Evolutionary conservation across 1,140 invertebrate genomes (phyloP), one percentile per base, ranked within the genome.

Genomic region (Solenopsis fugax): DNA sequence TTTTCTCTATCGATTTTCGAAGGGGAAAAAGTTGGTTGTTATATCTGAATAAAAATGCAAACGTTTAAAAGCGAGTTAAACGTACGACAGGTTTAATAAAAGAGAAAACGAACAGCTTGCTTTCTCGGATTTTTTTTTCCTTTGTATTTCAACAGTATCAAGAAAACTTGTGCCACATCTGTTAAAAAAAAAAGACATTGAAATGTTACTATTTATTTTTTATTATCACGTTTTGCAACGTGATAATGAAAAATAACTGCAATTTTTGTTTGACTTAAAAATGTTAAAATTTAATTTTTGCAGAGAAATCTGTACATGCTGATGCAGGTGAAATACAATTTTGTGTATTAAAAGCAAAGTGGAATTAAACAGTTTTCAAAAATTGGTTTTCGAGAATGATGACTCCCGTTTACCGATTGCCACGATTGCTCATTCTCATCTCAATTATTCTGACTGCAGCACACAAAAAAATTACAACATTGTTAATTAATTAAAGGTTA

Each of bases 1-100:
- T 84, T 84, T 73, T 48, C 80, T 18, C 13, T 12, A 75, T 84
- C 45, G 80, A 75, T 84, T 84, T 84, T 84, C 69, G 71, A 84
- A 73, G 80, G 60, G 45, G 54, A 21, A 84, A 50, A 84, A 64
- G 54, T 84, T 75, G 52, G 80, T 75, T 84, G 69, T 84, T 75
- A 62, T 50, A 60, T 45, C 41, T 84, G 69, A 84, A 84, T 84
- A 84, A 84, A 84, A 84, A 75, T 84, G 54, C 80, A 60, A 24
- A 84, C 80, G 45, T 84, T 81, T 84, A 62, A 73, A 71, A 84
- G 77, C 48, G 34, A 69, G 67, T 82, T 82, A 82, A 48, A 29
- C 24, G 41, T 21, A 48, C 48, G 54, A 82, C 54, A 82, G 67
- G 18, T 72, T 73, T 73, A 82, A 18, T 29, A 48, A 60, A 60